Percentiles rank a stretch among this genome's conserved stretches.
These are phyloP conservation scores for Helostoma temminkii DNA, from an alignment of 2,797 vertebrate genomes.

Conservation along the genomic window DNA sequence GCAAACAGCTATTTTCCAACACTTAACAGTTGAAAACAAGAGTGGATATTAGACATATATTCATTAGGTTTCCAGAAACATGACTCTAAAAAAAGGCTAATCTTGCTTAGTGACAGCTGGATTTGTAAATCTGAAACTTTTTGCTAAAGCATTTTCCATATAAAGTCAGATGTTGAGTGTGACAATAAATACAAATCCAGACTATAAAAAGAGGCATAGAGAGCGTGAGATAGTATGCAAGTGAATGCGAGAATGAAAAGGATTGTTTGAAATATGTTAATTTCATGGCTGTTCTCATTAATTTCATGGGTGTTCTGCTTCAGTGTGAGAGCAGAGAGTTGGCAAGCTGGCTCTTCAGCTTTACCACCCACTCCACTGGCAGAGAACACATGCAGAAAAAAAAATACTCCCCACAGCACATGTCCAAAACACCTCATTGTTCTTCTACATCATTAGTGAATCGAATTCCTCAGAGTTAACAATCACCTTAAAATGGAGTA, in stretches of 20 bases:
- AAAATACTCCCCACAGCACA: conserved; percentile 30
- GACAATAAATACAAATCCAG: conserved; percentile 29
- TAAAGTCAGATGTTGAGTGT: conserved; percentile 12
- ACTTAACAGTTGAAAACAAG: no score
- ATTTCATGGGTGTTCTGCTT: conserved; percentile 54
- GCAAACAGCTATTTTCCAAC: no score
- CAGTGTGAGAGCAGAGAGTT: conserved; percentile 36
- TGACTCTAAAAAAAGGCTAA: no score
- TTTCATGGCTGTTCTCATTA: conserved; percentile 55
- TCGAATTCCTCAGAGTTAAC: conserved; percentile 12
- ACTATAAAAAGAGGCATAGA: conserved; percentile 6
- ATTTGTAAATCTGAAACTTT: no score
- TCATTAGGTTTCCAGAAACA: no score
- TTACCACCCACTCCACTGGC: conserved; percentile 57
- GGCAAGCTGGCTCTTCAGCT: conserved; percentile 36
- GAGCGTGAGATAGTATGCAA: conserved; percentile 25
- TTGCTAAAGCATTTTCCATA: no score
- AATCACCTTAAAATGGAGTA: conserved; percentile 6
- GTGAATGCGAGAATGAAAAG: conserved; percentile 42
- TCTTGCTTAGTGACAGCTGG: no score
- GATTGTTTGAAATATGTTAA: conserved; percentile 49
- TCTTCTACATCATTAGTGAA: conserved; percentile 36
- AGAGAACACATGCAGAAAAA: conserved; percentile 46
- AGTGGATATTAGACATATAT: no score
- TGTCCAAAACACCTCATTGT: conserved; percentile 54